A percentile compares a stretch with the other conserved stretches of the same genome.
phyloP scores from a whole-genome alignment of 1,140 invertebrate species.

The Forficula auricularia region DNA sequence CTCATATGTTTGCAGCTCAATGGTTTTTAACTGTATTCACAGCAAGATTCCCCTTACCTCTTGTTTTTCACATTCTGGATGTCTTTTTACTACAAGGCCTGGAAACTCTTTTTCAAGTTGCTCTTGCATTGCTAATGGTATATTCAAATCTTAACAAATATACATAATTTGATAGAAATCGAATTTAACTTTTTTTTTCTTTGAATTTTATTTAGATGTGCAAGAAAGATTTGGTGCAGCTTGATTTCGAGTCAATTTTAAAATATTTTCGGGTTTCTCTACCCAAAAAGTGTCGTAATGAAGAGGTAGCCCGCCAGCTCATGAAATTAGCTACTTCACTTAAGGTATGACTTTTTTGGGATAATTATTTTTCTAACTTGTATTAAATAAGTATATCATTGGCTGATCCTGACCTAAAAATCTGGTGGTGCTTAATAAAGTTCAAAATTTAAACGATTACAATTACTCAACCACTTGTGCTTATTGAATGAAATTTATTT shows the following conservation, averaged over 20 bases:
- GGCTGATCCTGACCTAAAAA: too few species aligned
- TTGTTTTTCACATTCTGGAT: conserved; percentile 95
- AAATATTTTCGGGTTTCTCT: conserved; percentile 87
- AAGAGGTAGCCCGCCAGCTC: conserved; percentile 72
- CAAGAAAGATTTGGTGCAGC: conserved; percentile 77
- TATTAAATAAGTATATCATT: too few species aligned
- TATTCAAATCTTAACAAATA: conserved; percentile 16
- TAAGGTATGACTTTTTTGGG: too few species aligned
- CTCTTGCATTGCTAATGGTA: conserved; percentile 78
- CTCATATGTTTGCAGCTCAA: conserved; percentile 98
- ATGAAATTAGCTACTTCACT: conserved; percentile 77
- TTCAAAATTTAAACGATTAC: too few species aligned
- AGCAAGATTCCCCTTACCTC: conserved; percentile 89
- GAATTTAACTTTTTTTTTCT: neutral
- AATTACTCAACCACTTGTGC: too few species aligned
- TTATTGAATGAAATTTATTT: too few species aligned
- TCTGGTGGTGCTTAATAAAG: too few species aligned
- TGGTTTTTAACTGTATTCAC: conserved; percentile 99
- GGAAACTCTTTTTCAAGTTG: conserved; percentile 90
- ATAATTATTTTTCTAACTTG: too few species aligned
- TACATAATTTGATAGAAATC: neutral
- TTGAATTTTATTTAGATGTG: conserved; percentile 39
- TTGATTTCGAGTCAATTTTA: conserved; percentile 90
- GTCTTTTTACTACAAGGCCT: conserved; percentile 87
- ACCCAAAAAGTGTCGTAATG: conserved; percentile 86